Evolutionary conservation across 2,113 vertebrate genomes (phyloP).

Genomic region (Datnioides undecimradiatus): DNA sequence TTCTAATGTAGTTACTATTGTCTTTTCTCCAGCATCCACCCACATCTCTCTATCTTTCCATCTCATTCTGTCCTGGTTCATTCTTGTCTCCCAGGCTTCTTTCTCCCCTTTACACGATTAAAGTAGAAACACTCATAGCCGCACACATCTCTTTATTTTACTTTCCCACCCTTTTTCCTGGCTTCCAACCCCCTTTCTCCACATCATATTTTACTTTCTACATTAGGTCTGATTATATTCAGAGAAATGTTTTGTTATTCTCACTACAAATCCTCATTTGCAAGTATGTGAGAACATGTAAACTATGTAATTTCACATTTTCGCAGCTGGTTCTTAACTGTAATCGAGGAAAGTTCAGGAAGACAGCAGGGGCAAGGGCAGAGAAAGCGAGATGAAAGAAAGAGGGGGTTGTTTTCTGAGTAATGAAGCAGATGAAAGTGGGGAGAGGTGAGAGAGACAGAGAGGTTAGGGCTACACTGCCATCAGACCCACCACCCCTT

Average conservation of each 20-base stretch:
- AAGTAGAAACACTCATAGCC: slow-evolving; percentile 39
- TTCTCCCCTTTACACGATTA: slow-evolving; percentile 60
- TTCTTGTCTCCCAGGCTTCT: slow-evolving; percentile 63
- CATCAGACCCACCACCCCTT: slow-evolving; percentile 7
- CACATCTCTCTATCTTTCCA: slow-evolving; percentile 70
- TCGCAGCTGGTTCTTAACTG: not conserved
- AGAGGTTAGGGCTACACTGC: not conserved
- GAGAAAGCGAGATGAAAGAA: slow-evolving; percentile 25
- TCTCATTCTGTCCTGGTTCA: slow-evolving; percentile 69
- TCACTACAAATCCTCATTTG: not conserved
- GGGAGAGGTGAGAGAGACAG: slow-evolving; percentile 2
- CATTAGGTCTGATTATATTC: not conserved
- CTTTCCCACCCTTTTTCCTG: slow-evolving; percentile 18
- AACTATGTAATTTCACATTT: slow-evolving; percentile 1
- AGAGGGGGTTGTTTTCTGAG: slow-evolving; percentile 29
- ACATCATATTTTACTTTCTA: not conserved
- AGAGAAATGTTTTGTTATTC: not conserved
- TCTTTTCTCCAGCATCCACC: slow-evolving; percentile 76
- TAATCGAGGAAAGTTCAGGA: slow-evolving; percentile 3
- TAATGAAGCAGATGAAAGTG: slow-evolving; percentile 25
- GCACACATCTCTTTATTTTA: slow-evolving; percentile 42
- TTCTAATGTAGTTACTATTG: slow-evolving; percentile 79
- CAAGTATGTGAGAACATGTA: not conserved
- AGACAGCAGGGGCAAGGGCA: too few relatives aligned
- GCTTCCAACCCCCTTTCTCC: not conserved